Evolutionary conservation across 2,888 invertebrate species (phyloP).

Genomic region (Tortrix viridana): DNA sequence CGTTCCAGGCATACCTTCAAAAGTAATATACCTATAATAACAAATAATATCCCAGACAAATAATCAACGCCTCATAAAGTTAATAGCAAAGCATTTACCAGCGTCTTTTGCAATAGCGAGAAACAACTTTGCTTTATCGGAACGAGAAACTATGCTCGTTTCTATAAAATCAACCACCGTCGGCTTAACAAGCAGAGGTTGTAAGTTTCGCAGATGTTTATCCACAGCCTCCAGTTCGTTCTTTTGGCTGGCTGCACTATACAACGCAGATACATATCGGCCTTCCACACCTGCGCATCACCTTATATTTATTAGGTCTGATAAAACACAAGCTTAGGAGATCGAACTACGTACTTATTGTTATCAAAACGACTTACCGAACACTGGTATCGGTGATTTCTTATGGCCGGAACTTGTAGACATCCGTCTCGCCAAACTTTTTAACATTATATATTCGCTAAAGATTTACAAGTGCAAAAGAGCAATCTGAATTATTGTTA

Average conservation of each 20-base stretch:
- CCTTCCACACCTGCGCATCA: conserved; percentile 52
- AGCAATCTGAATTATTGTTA: no score
- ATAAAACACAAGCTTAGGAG: background rate
- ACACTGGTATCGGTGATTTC: conserved; percentile 63
- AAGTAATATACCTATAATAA: background rate
- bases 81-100: conserved; percentile 47
- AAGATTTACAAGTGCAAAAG: no score
- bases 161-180: conserved; percentile 65
- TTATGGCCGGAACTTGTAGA: conserved; percentile 44
- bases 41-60: background rate
- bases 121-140: conserved; percentile 60
- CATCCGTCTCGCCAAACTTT: conserved; percentile 51
- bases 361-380: conserved; percentile 53
- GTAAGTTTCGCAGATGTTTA: conserved; percentile 52
- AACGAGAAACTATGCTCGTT: conserved; percentile 60
- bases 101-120: conserved; percentile 54
- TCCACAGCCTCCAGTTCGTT: conserved; percentile 64
- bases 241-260: conserved; percentile 62
- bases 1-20: conserved; percentile 62
- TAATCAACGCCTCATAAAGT: conserved; percentile 7
- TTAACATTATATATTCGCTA: conserved; percentile 47
- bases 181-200: conserved; percentile 58
- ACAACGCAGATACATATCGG: conserved; percentile 68
- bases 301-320: background rate
- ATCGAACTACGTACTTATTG: no score